Base-by-base conservation (phyloP, 2,888 invertebrate species). In the Cordilura impudica region DNA sequence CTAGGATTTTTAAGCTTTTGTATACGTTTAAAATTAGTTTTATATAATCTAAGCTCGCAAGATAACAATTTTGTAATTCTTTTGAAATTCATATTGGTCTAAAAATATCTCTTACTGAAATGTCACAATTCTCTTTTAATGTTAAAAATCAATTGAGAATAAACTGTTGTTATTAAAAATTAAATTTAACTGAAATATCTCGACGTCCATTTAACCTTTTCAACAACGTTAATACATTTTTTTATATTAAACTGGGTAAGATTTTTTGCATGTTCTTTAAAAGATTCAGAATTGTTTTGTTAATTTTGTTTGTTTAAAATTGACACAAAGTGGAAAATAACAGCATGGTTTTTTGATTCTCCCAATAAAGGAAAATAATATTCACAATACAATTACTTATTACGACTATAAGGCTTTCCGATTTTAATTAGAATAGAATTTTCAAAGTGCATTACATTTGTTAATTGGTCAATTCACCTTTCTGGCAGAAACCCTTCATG, bases 281-380 rank as follows among this genome's bases (percentile, higher is more conserved):
- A 43, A 61, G 35, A 26, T 10, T 5, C 29, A 14, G 5, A 61
- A 16, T 21, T 49, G 4, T 29, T 54, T 35, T 35, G 69, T 73
- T 60, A 47, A 14, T 23, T 53, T 56, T 7, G 18, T 56, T 51
- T 65, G 8, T 51, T 60, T 23, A 3, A 16, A 56, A 4, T 26
- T 4, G 26, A 39, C 54, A 69, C 31, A 3, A 16, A 56, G 2
- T 26, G 4, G 26, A 39, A 61, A 69, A 47, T 79, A 79, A 75
- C 45, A 43, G 79, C 79, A 79, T 79, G 79, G 4, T 21, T 14
- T n/a, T n/a, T n/a, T n/a, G n/a, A n/a, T n/a, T n/a, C n/a, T n/a
- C n/a, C n/a, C n/a, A n/a, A n/a, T n/a, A n/a, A n/a, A n/a, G n/a
- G n/a, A n/a, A n/a, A n/a, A n/a, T n/a, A n/a, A n/a, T n/a, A n/a